Evolutionary conservation across 2,797 vertebrate genomes (phyloP), one percentile per base, ranked within the genome.

Genomic region (Propithecus perrieri): DNA sequence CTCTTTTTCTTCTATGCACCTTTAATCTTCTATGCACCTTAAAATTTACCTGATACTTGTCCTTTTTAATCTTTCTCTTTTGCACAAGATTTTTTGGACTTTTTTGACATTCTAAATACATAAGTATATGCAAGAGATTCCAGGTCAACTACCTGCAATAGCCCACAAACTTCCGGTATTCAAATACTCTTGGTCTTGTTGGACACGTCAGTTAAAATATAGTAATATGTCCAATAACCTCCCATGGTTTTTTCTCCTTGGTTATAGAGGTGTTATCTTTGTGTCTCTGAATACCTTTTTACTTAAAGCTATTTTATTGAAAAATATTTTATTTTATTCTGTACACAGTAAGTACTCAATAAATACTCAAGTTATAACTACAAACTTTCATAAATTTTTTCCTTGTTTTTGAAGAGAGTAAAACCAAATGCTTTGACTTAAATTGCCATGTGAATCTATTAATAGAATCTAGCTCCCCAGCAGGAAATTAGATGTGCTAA

Each of bases 401-500:
- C 1, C 18, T 85, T 85, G 7, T 74, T 95, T 97, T 95, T 69
- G 46, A 95, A 38, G 35, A 89, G 86, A 61, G 12, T 53, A 38
- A 83, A 79, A 87, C 10, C 7, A 10, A 18, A 33, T 41, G 33
- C 24, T 48, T 79, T 91, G 20, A 93, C 67, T 85, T 95, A 79
- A 96, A 96, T 90, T 95, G 12, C 38, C 76, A 3, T 72, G 5
- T 79, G 48, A 85, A 53, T n/a, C 30, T 67, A 61, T 41, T 41
- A 67, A 11, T 65, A 90, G n/a, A 88, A 76, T 89, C 26, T 92
- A 78, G 41, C 55, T 92, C 35, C 22, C 38, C 7, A 35, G 38
- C 38, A 91, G 38, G 65, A 94, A 92, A 91, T 71, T 67, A 90
- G 18, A 71, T 84, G 7, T 79, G 28, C 95, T 91, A 94, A 95